These are phyloP conservation scores for Erinaceus europaeus DNA, from an alignment of 2,113 vertebrate genomes.

Conservation along the genomic window DNA sequence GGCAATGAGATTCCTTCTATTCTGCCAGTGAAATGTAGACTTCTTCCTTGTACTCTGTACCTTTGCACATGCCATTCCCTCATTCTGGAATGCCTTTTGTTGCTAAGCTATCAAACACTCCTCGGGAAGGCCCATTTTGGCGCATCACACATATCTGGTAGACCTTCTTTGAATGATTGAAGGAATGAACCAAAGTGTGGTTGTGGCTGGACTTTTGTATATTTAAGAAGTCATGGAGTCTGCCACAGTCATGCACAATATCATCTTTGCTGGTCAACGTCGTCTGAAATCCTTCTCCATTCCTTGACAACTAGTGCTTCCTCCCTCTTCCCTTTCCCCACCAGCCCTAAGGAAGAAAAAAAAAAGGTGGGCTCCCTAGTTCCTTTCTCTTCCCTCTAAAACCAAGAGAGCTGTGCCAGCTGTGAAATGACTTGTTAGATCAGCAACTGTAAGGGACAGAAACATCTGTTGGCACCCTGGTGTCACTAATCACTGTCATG, in stretches of 20 bases:
- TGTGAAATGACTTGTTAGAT: constrained; percentile 76
- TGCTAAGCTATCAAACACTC: background rate
- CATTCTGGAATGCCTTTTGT: background rate
- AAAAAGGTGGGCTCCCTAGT: background rate
- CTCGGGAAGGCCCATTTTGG: background rate
- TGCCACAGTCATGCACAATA: background rate
- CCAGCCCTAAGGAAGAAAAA: too few species aligned
- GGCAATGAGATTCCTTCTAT: background rate
- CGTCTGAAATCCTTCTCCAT: background rate
- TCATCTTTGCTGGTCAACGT: background rate
- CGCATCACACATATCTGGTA: background rate
- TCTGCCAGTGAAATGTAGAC: background rate
- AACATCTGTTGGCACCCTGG: constrained; percentile 76
- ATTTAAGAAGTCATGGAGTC: background rate
- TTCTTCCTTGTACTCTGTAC: background rate
- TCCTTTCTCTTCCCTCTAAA: background rate
- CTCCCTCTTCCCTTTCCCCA: too few species aligned
- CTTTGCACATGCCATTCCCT: background rate
- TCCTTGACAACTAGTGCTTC: too few species aligned
- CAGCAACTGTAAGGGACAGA: constrained; percentile 72
- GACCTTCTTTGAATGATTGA: background rate
- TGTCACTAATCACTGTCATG: constrained; percentile 74
- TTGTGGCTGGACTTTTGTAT: background rate
- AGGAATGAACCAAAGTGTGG: background rate
- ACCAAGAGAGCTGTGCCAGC: constrained; percentile 56